phyloP scores from a whole-genome alignment of 2,113 vertebrate genomes.

The Ia io region DNA sequence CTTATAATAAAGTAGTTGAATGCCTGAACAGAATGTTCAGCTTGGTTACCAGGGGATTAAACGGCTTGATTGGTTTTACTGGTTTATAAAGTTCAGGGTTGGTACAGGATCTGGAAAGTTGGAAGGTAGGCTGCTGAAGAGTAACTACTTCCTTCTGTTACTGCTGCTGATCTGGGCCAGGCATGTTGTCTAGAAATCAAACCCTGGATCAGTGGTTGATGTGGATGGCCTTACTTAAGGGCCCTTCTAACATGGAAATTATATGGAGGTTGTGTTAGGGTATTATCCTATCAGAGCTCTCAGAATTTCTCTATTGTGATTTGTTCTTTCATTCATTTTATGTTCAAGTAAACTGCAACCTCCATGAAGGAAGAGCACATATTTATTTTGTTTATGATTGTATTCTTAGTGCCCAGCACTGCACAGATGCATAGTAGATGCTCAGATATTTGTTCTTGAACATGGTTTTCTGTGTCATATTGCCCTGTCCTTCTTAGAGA shows the following conservation, averaged over 20 bases:
- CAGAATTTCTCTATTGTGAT: conserved; percentile 1
- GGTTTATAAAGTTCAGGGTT: background rate
- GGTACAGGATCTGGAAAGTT: background rate
- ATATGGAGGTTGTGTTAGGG: background rate
- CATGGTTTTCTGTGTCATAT: background rate
- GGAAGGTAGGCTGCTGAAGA: background rate
- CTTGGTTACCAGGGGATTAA: background rate
- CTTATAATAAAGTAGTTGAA: background rate
- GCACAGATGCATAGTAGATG: background rate
- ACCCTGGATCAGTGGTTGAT: background rate
- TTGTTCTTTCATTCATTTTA: background rate
- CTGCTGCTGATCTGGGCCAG: background rate
- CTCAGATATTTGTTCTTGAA: conserved; percentile 39
- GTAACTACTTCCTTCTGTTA: conserved; percentile 5
- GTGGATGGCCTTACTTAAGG: background rate
- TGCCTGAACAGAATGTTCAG: background rate
- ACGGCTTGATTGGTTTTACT: conserved; percentile 11
- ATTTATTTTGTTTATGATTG: background rate
- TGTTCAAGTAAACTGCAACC: background rate
- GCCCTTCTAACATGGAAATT: background rate
- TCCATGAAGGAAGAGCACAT: background rate
- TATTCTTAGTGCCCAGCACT: background rate
- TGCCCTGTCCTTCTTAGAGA: background rate
- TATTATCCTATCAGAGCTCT: background rate
- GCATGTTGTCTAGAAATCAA: background rate